Conservation (phyloP, 1,140 invertebrate genomes). For the Sitophilus oryzae region DNA sequence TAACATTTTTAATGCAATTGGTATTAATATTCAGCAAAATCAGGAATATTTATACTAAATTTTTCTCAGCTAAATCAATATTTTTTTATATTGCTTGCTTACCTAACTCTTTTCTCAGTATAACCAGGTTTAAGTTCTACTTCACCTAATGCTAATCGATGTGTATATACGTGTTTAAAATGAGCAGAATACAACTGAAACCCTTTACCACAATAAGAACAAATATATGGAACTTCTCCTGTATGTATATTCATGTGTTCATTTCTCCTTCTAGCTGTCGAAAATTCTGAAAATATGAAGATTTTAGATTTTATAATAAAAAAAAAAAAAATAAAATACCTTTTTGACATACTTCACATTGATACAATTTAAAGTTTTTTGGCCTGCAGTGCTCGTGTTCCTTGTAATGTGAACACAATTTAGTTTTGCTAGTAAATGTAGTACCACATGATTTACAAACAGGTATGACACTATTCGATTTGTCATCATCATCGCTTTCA, state of each 20-base stretch:
- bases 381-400: slow-evolving; percentile 22
- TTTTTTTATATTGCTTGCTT: neutral
- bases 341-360: slow-evolving; percentile 27
- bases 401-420: slow-evolving; percentile 22
- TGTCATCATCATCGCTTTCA: slow-evolving; percentile 10
- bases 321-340: slow-evolving; percentile 13
- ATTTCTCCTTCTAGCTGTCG: slow-evolving; percentile 18
- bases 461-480: slow-evolving; percentile 19
- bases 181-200: slow-evolving; percentile 31
- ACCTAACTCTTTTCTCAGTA: slow-evolving; percentile 25
- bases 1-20: too few relatives aligned
- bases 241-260: slow-evolving; percentile 45
- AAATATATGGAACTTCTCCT: slow-evolving; percentile 37
- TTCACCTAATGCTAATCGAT: slow-evolving; percentile 21
- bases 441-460: slow-evolving; percentile 19
- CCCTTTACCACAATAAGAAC: slow-evolving; percentile 30
- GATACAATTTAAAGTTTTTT: slow-evolving; percentile 21
- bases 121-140: slow-evolving; percentile 24
- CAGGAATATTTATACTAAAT: neutral
- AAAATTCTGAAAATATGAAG: slow-evolving; percentile 12
- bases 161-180: slow-evolving; percentile 25
- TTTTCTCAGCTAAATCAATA: neutral
- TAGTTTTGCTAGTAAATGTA: slow-evolving; percentile 24
- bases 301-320: neutral
- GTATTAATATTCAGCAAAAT: too few relatives aligned